A percentile compares a stretch with the other conserved stretches of the same genome.
Conservation (phyloP, 2,888 invertebrate genomes). For the Oithona nana region DNA sequence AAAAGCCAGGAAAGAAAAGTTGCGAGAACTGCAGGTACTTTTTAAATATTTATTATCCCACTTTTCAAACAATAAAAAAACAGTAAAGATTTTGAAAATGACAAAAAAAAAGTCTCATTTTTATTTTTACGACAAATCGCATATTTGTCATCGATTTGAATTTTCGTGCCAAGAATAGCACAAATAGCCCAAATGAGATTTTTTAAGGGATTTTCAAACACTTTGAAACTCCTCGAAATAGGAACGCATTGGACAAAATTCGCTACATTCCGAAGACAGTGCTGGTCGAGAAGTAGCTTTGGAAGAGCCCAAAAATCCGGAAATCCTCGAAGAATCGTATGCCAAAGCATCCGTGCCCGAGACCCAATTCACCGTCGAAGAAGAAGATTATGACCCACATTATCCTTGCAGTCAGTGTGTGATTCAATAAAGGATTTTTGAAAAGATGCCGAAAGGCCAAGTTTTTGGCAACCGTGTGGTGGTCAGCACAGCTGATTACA, state of each 20-base stretch:
- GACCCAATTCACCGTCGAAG: neutral
- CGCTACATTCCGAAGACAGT: neutral
- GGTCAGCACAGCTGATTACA: neutral
- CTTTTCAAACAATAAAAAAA: no score
- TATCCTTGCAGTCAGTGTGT: no score
- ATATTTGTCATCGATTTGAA: no score
- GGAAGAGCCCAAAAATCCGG: neutral
- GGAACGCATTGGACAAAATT: neutral
- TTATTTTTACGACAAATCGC: no score
- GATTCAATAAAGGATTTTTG: no score
- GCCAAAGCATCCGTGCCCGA: neutral
- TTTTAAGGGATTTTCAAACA: no score
- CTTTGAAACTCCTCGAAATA: no score
- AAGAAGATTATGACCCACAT: neutral
- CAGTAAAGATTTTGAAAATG: no score
- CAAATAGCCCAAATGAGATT: no score
- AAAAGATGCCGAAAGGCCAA: slow-evolving; percentile 5
- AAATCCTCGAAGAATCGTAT: neutral
- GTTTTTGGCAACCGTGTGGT: slow-evolving; percentile 9
- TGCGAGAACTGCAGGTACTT: neutral
- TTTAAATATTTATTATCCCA: no score
- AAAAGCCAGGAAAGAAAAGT: neutral
- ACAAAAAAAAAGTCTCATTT: no score
- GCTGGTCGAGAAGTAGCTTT: neutral
- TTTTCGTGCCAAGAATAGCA: no score